Evolutionary conservation across 2,113 vertebrate genomes (phyloP).

Genomic region (Oreocharis arfaki): DNA sequence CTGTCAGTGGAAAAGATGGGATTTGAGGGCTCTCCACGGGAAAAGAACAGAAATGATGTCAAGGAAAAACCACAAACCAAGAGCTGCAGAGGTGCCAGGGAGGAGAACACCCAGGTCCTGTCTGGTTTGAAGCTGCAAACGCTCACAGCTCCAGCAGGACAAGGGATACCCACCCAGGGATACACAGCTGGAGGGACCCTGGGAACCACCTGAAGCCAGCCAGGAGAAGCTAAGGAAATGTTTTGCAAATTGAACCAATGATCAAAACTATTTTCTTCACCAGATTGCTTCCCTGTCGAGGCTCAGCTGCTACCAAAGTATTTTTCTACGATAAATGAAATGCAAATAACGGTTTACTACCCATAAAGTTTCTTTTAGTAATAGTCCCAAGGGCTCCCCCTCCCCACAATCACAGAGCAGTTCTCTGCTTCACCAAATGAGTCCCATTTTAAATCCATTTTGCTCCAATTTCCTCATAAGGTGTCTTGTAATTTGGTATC

Average conservation of each 20-base stretch:
- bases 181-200: background rate
- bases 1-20: background rate
- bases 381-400: background rate
- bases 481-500: background rate
- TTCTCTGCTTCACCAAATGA: background rate
- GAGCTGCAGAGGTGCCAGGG: background rate
- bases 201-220: background rate
- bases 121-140: background rate
- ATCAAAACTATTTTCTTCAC: background rate
- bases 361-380: background rate
- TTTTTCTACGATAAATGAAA: conserved; percentile 12
- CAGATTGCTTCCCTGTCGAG: background rate
- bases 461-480: background rate
- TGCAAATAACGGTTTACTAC: background rate
- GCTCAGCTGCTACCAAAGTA: background rate
- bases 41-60: background rate
- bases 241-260: background rate
- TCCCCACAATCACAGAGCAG: background rate
- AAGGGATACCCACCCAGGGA: background rate
- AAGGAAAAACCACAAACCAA: too few relatives aligned
- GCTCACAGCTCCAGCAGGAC: background rate
- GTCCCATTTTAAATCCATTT: background rate
- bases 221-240: background rate
- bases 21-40: background rate
- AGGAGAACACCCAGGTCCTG: background rate